These are phyloP conservation scores for Polydrusus cervinus DNA, from an alignment of 2,888 invertebrate genomes.

Conservation along the genomic window DNA sequence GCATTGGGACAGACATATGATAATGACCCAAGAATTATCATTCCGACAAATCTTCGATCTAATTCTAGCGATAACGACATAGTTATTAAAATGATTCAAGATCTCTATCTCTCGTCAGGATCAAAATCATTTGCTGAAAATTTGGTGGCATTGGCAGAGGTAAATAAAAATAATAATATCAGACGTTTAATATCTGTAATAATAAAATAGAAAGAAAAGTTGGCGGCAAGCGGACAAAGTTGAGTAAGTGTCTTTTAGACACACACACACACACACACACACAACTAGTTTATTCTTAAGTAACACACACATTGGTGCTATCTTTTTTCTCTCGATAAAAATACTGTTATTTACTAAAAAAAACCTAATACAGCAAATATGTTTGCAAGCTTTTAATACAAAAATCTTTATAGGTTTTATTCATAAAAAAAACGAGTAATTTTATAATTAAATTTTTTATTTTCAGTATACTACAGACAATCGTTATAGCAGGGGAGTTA, in stretches of 20 bases:
- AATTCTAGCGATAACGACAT: slow-evolving; percentile 10
- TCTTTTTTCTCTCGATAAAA: no score
- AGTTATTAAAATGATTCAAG: slow-evolving; percentile 5
- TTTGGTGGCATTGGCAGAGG: slow-evolving; percentile 2
- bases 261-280: no score
- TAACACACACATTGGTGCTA: no score
- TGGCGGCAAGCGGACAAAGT: no score
- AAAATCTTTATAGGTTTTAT: not conserved
- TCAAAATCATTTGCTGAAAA: not conserved
- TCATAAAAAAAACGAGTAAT: no score
- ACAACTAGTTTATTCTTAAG: no score
- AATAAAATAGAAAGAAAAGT: no score
- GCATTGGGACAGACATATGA: not conserved
- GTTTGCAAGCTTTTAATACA: no score
- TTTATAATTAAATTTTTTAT: not conserved
- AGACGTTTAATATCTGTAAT: no score
- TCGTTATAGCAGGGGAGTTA: slow-evolving; percentile 43
- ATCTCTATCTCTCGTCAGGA: slow-evolving; percentile 20
- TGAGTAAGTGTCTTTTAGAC: no score
- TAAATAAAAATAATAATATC: slow-evolving; percentile 6
- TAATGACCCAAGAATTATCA: not conserved
- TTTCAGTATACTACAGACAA: slow-evolving; percentile 45
- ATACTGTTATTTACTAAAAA: no score
- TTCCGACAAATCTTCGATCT: slow-evolving; percentile 4
- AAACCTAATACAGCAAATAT: no score